Conservation (phyloP, 2,113 vertebrate species). For the Pseudopodoces humilis region DNA sequence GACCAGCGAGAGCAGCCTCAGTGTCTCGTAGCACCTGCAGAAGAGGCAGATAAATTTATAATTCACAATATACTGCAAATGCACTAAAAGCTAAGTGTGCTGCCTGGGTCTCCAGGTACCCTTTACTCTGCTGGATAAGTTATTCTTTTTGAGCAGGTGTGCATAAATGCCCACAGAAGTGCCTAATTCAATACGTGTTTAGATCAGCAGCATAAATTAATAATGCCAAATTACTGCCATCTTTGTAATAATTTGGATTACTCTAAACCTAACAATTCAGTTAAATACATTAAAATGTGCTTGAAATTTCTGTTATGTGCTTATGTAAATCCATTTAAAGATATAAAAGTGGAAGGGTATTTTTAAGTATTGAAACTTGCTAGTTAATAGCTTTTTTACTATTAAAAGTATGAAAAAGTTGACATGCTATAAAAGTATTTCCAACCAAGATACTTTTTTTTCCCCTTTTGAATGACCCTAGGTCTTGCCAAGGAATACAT, state of each 20-base stretch:
- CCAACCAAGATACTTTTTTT: neutral
- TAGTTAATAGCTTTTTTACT: neutral
- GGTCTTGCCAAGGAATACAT: conserved; percentile 52
- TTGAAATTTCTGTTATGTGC: neutral
- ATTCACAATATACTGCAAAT: neutral
- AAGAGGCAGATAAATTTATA: neutral
- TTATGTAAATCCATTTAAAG: neutral
- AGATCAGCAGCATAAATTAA: neutral
- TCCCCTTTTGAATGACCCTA: neutral
- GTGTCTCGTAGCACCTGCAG: neutral
- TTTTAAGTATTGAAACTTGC: neutral
- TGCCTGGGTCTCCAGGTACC: neutral
- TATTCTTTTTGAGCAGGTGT: neutral
- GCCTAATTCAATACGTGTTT: neutral
- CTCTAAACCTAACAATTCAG: neutral
- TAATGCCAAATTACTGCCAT: neutral
- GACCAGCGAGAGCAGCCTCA: neutral
- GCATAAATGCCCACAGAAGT: neutral
- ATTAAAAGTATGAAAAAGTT: neutral
- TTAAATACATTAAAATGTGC: neutral
- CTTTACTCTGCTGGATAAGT: neutral
- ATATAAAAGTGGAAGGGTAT: neutral
- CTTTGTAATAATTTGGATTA: neutral
- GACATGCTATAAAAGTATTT: neutral
- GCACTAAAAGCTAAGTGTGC: neutral